Evolutionary conservation across 1,140 invertebrate species (phyloP), one percentile per base, ranked within the genome.

Genomic region (Sminthurides bifidus): DNA sequence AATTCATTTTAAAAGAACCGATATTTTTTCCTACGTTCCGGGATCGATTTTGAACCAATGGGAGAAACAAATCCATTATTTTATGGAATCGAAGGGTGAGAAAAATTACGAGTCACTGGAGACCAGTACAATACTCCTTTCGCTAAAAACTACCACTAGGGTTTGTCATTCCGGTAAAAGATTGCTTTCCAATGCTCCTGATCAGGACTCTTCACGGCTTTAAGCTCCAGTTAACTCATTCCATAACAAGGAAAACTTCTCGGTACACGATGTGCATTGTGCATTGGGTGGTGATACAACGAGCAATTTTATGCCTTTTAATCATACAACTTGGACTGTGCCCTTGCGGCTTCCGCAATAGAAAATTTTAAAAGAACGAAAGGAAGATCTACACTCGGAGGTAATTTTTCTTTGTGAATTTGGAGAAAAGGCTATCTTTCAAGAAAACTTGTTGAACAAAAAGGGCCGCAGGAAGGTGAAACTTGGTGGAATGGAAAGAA

Each of bases 401-500:
- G 44, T 46, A 14, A n/a, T 19, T n/a, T 35, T 10, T 10, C 8
- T 10, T n/a, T 35, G 8, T n/a, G n/a, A 35, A 35, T n/a, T 35
- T 8, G 33, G 23, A 15, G 44, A 26, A 26, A 24, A 26, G 23
- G 27, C 15, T 19, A 24, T 46, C 27, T 26, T 19, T 26, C 2
- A 21, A 26, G 23, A 46, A 26, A 26, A 26, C 19, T 23, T n/a
- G 5, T n/a, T 48, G 15, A 2, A 6, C 19, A 48, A 5, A 26
- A 48, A 29, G 21, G 33, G 31, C n/a, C n/a, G 27, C 26, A 50
- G 48, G 27, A 33, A 17, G 33, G 15, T n/a, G 19, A 50, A 31
- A 19, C 14, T 15, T 31, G 27, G 48, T 29, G n/a, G 24, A 53
- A 50, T 44, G 23, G 37, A 50, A 49, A 53, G 68, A 64, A 73